Evolutionary conservation across 2,888 invertebrate species (phyloP), one percentile per base, ranked within the genome.

Genomic region (Falcaria lacertinaria): DNA sequence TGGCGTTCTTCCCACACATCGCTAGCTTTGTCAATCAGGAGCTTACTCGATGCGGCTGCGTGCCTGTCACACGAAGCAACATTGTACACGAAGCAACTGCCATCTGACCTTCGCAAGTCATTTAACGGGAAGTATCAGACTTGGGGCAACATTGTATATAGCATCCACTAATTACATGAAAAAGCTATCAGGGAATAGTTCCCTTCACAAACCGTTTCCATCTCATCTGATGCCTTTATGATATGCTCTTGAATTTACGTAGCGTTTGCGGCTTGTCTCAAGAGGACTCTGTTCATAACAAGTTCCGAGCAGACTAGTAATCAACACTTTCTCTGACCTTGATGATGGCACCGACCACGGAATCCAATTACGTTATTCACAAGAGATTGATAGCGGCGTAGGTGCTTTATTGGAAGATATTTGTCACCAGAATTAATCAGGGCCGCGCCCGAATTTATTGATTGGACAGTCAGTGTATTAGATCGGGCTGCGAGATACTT

Each of bases 311-410:
- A 14, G 39, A 37, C 19, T 17, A 33, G 35, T 36, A 28, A 37
- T 22, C 37, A 37, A 39, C 41, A 45, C 44, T 41, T 45, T 41
- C 32, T 39, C 33, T 60, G 63, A 68, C 72, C 73, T 69, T 69
- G 54, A 38, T 52, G 28, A 42, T 45, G 53, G 52, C 56, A 59
- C 59, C 64, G 67, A 60, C 69, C 61, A 58, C 54, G 49, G 54
- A 60, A 71, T 71, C 74, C 75, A 81, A 85, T 81, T 75, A 80
- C 69, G 68, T 65, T 69, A 78, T 75, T 66, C 68, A 58, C 69
- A 34, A 52, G 67, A 80, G 82, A 84, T 81, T 77, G 71, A 82
- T 79, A 61, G 68, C 60, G 48, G 45, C 60, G 57, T 57, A 54
- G 59, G 45, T 47, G 47, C 43, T 50, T 69, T 80, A 80, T 79